Evolutionary conservation across 2,888 invertebrate genomes (phyloP).

Genomic region (Agrotis segetum): DNA sequence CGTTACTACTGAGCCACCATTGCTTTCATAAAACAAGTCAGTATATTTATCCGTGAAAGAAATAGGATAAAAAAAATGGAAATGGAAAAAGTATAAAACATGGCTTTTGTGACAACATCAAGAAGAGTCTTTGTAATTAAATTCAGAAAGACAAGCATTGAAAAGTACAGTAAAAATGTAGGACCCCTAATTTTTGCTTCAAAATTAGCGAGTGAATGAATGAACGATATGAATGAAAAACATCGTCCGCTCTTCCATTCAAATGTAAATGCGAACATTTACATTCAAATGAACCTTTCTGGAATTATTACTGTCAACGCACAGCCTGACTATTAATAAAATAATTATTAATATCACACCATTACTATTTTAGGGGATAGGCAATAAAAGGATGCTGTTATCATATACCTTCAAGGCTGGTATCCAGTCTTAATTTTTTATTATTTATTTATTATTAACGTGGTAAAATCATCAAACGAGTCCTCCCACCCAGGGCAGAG

Average conservation of each 20-base stretch:
- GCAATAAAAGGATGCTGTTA: background rate
- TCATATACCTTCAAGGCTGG: too few species aligned
- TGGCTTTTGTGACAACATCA: background rate
- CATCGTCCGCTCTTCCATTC: constrained; percentile 75
- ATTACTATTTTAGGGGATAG: constrained; percentile 6
- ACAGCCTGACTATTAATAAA: constrained; percentile 30
- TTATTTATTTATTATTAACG: too few species aligned
- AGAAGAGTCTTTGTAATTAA: constrained; percentile 3
- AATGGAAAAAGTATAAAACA: background rate
- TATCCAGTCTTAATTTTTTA: too few species aligned
- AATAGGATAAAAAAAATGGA: background rate
- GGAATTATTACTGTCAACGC: constrained; percentile 66
- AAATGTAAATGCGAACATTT: constrained; percentile 80
- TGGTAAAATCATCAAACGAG: too few species aligned
- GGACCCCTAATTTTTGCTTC: constrained; percentile 35
- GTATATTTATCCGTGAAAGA: background rate
- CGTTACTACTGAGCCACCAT: too few species aligned
- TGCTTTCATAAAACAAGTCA: too few species aligned
- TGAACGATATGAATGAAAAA: constrained; percentile 64
- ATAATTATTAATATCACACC: constrained; percentile 44
- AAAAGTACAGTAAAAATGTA: constrained; percentile 20
- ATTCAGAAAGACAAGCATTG: constrained; percentile 1
- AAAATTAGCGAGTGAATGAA: constrained; percentile 61
- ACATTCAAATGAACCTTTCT: constrained; percentile 72
- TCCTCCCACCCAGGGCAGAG: too few species aligned